Base-by-base conservation (phyloP, 2,888 invertebrate species). In the Drosophila pseudotalamancana region DNA sequence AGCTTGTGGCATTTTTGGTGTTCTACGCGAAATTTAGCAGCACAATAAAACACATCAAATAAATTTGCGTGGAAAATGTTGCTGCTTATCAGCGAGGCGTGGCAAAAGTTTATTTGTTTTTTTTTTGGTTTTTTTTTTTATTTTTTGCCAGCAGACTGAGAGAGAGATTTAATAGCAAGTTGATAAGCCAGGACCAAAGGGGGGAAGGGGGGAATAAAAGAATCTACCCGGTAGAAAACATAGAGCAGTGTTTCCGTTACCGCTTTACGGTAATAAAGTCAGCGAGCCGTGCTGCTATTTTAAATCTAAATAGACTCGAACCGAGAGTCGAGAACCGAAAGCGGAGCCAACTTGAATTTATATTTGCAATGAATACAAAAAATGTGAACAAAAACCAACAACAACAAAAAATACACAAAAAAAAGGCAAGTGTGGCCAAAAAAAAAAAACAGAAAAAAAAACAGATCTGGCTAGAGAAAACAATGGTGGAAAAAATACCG, bases 1-100 rank as follows among this genome's bases (percentile, higher is more conserved):
- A 27, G 49, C 35, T 49, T 68, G 61, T 72, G 63, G 66, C 62
- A 62, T 66, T 72, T 65, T 54, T 25, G 14, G 59, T 40, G 49
- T 43, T 77, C 76, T 31, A 84, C 85, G 85, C 85, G 73, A 81
- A 81, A 87, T 87, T 73, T 85, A 87, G 76, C 82, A 78, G 56
- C 67, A 87, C 82, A 87, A 82, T 87, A 85, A 82, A 85, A 85
- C 68, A 78, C 73, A 82, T 78, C 70, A 82, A 82, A 87, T 87
- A 82, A 82, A 87, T 82, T 82, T 85, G 57, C 76, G 78, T 76
- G 59, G 78, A 84, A 75, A 63, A 72, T 82, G 77, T 67, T 54
- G 25, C 39, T 61, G 82, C 80, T 81, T 81, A 82, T 87, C 87
- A 81, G 78, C 68, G 60, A 63, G 80, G 73, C 74, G 68, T 71